phyloP scores from a whole-genome alignment of 1,140 invertebrate species.

The Hylaeus volcanicus region DNA sequence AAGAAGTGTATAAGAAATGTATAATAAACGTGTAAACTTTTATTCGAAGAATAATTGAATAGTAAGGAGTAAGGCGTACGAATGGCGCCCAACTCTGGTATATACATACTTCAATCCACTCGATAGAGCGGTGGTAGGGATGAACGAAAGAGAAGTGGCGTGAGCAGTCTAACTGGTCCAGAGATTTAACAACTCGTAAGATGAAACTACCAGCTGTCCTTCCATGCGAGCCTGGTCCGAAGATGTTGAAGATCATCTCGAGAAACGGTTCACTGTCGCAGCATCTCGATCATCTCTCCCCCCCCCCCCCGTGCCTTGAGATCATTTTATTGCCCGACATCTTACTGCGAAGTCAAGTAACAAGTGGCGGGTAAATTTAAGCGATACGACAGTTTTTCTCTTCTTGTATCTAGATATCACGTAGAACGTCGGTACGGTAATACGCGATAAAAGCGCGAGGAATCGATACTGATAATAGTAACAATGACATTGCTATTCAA shows the following conservation, averaged over 20 bases:
- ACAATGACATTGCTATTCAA: too few relatives aligned
- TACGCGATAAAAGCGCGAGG: too few relatives aligned
- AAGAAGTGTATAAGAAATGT: too few relatives aligned
- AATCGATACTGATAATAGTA: too few relatives aligned
- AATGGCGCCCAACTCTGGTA: too few relatives aligned
- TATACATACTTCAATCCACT: not conserved
- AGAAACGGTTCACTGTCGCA: constrained; percentile 66
- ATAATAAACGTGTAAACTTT: too few relatives aligned
- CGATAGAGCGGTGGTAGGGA: not conserved
- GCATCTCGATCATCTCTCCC: constrained; percentile 71
- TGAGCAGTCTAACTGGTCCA: constrained; percentile 63
- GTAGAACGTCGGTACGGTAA: not conserved
- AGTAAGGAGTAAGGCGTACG: too few relatives aligned
- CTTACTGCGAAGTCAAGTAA: constrained; percentile 3
- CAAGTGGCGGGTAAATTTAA: constrained; percentile 15
- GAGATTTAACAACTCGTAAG: constrained; percentile 8
- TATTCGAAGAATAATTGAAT: too few relatives aligned
- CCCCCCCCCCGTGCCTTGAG: not conserved
- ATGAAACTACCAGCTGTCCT: constrained; percentile 54
- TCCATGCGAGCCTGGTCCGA: constrained; percentile 68
- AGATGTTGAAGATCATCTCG: constrained; percentile 78
- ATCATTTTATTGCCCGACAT: constrained; percentile 29
- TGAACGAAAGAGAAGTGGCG: constrained; percentile 22
- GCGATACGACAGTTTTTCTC: not conserved
- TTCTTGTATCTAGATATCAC: too few relatives aligned